Base-by-base conservation (phyloP, 1,140 invertebrate species). In the Archegozetes longisetosus region DNA sequence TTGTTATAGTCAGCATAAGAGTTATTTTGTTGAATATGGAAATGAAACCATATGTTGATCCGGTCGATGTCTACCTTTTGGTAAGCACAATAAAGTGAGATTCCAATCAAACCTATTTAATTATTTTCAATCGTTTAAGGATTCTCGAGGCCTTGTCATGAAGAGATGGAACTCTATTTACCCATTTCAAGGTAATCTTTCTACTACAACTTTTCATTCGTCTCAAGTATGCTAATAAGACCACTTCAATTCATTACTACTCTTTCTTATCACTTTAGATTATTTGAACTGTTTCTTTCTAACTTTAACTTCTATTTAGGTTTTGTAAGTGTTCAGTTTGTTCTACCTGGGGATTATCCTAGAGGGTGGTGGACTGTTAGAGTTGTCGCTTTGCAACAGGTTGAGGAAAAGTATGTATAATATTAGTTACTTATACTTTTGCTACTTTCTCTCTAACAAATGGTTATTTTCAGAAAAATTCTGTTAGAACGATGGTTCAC, bases 371-470 rank as follows among this genome's bases (percentile, higher is more conserved):
- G 77, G 77, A 75, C 66, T 55, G 73, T 78, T 22, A 65, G 70
- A 55, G 72, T 74, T 3, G 66, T 70, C 55, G 74, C 73, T 6
- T 67, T 71, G 27, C 69, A 69, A 1, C 77, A 78, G 66, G 65
- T 71, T 9, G 72, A 77, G 63, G 71, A 76, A 58, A 71, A 74
- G 60, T 61, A 29, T 71, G 78, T 40, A 66, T 69, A 53, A 71
- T 78, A 4, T 74, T 77, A 63, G 72, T 71, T 60, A 76, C 70
- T 53, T 75, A 74, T 67, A 75, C n/a, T 77, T 66, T 74, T 76
- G 65, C 4, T 24, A 6, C n/a, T 24, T 52, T 52, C n/a, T 52
- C 6, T 52, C 60, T 69, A 75, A 55, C 70, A 75, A 61, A 60
- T 29, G n/a, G n/a, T n/a, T n/a, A n/a, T n/a, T n/a, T n/a, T n/a